phyloP scores from a whole-genome alignment of 2,797 vertebrate species.

The Chaunax sp. region DNA sequence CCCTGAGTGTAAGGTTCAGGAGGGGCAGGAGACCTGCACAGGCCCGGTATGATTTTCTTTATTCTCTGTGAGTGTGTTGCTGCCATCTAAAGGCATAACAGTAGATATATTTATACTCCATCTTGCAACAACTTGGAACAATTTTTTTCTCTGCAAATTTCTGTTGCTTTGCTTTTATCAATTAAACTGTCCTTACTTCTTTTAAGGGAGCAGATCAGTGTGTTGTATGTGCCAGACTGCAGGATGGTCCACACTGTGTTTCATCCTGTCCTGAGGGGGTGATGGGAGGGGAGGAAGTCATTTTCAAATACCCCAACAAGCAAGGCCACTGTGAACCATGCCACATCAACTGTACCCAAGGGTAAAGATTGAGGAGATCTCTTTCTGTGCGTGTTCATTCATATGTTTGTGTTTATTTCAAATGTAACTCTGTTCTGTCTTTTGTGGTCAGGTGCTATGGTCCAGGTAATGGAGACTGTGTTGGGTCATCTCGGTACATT shows the following conservation, averaged over 20 bases:
- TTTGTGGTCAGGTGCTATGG: constrained; percentile 69
- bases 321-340: constrained; percentile 87
- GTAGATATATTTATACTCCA: background rate
- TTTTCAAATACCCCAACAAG: constrained; percentile 91
- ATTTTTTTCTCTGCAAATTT: background rate
- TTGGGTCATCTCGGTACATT: constrained; percentile 6
- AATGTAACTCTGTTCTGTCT: background rate
- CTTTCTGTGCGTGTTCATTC: background rate
- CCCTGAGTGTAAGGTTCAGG: constrained; percentile 87
- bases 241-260: constrained; percentile 94
- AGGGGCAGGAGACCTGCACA: constrained; percentile 85
- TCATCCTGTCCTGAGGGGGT: constrained; percentile 89
- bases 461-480: constrained; percentile 61
- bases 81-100: constrained; percentile 41
- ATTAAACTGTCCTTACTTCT: background rate
- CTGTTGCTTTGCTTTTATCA: background rate
- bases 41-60: constrained; percentile 83
- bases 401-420: background rate
- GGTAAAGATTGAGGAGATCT: constrained; percentile 77
- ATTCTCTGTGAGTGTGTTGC: constrained; percentile 2
- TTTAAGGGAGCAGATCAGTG: constrained; percentile 91
- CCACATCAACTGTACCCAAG: constrained; percentile 91
- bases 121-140: background rate
- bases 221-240: constrained; percentile 84
- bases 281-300: constrained; percentile 88